Evolutionary conservation across 2,797 vertebrate species (phyloP).

Genomic region (Ceryle rudis): DNA sequence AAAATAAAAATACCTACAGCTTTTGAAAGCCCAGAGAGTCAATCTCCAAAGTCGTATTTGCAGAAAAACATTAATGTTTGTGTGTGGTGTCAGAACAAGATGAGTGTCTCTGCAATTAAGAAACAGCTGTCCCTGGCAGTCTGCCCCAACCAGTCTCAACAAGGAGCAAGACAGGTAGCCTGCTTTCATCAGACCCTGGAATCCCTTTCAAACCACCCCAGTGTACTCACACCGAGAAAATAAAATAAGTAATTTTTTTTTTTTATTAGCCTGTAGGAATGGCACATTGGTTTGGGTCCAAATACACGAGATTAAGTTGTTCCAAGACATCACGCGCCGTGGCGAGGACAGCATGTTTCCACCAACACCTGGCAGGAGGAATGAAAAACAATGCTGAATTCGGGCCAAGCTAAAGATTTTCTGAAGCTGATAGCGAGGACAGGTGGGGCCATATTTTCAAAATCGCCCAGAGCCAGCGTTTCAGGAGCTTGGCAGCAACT

Average conservation of each 20-base stretch:
- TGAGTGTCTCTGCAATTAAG: slow-evolving; percentile 30
- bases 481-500: slow-evolving; percentile 8
- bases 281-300: neutral
- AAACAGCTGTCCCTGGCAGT: slow-evolving; percentile 51
- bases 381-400: slow-evolving; percentile 47
- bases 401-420: slow-evolving; percentile 16
- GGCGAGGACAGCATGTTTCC: slow-evolving; percentile 21
- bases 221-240: neutral
- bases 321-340: neutral
- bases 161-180: slow-evolving; percentile 42
- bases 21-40: neutral
- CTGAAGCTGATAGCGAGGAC: neutral
- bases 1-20: neutral
- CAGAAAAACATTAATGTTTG: neutral
- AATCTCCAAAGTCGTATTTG: neutral
- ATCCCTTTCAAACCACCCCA: neutral
- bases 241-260: neutral
- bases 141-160: neutral
- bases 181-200: neutral
- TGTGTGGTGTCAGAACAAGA: slow-evolving; percentile 32
- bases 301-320: neutral
- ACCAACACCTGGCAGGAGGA: slow-evolving; percentile 35
- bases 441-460: slow-evolving; percentile 31
- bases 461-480: neutral
- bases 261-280: slow-evolving; percentile 17